Base-by-base conservation (phyloP, 2,113 vertebrate genomes). In the Rhombomys opimus region DNA sequence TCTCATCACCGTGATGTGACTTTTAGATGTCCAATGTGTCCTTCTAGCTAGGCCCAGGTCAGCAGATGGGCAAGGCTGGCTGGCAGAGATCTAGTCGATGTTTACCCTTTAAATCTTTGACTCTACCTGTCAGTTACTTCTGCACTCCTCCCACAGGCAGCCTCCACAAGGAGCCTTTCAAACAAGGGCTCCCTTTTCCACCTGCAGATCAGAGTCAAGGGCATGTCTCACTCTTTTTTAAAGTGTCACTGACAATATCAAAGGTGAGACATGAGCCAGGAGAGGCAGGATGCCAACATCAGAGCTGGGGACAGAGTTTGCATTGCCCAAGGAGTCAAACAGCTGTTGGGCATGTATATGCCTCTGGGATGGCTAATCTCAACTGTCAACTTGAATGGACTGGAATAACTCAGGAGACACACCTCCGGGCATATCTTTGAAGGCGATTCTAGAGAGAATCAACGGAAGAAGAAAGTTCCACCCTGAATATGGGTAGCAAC, bases 1-100 rank as follows among this genome's bases (percentile, higher is more conserved):
- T 96, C 91, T 96, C 96, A 96, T 78, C 88, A 23, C 90, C 92
- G 97, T 41, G 95, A 91, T 73, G 90, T 50, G 90, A 96, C 68
- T 63, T 82, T 91, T 38, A 38, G 1, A 89, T 38, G 95, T 87
- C 0, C 10, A 25, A 70, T 0, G 1, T 0, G 3, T 11, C 90
- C 90, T 88, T 46, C 0, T 7, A 67, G 75, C 92, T 59, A 91
- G 59, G 41, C 17, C 77, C 84, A 76, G 87, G 61, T 63, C 32
- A 35, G 84, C 38, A 50, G 32, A 59, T 59, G 11, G 18, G 18
- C 75, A 70, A 68, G 85, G 67, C 46, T 4, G 27, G n/a, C 87
- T 73, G 67, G 72, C 73, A 87, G 87, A 38, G 75, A 67, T 30
- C 25, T 73, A 5, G 68, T 0, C 13, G 32, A 52, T 25, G 87